These are phyloP conservation scores for Sinocyclocheilus grahami DNA, from an alignment of 2,113 vertebrate genomes.

Conservation along the genomic window DNA sequence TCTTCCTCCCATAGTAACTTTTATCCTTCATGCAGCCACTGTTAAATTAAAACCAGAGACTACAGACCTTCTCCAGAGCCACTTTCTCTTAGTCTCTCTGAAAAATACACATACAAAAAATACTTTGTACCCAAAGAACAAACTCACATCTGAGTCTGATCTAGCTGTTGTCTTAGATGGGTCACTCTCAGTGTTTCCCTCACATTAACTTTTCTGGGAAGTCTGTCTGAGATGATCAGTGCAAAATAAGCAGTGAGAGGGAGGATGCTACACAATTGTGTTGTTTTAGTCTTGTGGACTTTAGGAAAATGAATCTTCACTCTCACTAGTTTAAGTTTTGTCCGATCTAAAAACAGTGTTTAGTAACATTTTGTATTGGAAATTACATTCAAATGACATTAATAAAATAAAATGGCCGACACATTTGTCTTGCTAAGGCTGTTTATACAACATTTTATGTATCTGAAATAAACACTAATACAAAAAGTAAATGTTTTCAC, in stretches of 20 bases:
- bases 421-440: not conserved
- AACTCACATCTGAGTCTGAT: constrained; percentile 22
- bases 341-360: not conserved
- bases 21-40: constrained; percentile 26
- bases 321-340: not conserved
- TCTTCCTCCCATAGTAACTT: constrained; percentile 31
- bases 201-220: constrained; percentile 45
- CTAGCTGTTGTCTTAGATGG: constrained; percentile 40
- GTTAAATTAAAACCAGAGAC: constrained; percentile 30
- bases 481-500: not conserved
- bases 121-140: constrained; percentile 30
- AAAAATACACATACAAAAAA: constrained; percentile 22
- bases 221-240: constrained; percentile 32
- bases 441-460: not conserved
- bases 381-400: not conserved
- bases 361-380: not conserved
- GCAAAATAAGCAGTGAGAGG: constrained; percentile 17
- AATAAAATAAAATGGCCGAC: not conserved
- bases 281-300: not conserved
- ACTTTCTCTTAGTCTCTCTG: not conserved
- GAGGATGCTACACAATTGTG: not conserved
- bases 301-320: not conserved
- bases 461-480: not conserved
- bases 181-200: constrained; percentile 42
- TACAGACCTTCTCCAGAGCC: not conserved